Conservation (phyloP, 2,113 vertebrate species). For the Odobenus rosmarus region DNA sequence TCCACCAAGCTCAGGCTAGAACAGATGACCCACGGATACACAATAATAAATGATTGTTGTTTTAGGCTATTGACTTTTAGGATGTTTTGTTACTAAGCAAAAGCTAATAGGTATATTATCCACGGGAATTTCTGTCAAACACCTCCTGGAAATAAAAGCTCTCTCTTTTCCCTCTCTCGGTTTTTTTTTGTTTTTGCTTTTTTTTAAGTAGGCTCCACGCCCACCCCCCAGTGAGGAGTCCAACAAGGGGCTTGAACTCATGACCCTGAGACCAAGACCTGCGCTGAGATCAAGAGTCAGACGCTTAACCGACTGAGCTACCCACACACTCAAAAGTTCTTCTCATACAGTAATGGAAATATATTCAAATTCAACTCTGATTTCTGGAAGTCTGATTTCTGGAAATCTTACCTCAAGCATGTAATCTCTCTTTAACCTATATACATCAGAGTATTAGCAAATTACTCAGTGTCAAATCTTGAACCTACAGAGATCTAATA, state of each 20-base stretch:
- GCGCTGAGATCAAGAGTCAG: not conserved
- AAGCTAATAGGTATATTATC: not conserved
- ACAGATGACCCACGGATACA: not conserved
- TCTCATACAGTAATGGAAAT: conserved; percentile 1
- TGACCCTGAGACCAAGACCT: not conserved
- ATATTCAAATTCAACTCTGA: not conserved
- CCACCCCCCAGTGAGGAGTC: not conserved
- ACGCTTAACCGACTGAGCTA: not conserved
- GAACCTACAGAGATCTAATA: not conserved
- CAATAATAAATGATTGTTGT: not conserved
- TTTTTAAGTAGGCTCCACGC: not conserved
- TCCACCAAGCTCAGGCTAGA: not conserved
- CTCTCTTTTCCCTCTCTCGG: no score
- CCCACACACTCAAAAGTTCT: not conserved
- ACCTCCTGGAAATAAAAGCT: not conserved
- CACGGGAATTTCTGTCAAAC: not conserved
- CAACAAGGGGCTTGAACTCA: not conserved
- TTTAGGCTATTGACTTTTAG: not conserved
- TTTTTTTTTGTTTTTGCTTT: no score
- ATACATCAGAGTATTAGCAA: not conserved
- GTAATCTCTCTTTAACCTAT: not conserved
- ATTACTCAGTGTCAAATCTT: not conserved
- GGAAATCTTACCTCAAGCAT: not conserved
- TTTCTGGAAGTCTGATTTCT: not conserved
- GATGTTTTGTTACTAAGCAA: not conserved